These are phyloP conservation scores for Cetonia aurata DNA, from an alignment of 2,888 invertebrate genomes.

Conservation along the genomic window DNA sequence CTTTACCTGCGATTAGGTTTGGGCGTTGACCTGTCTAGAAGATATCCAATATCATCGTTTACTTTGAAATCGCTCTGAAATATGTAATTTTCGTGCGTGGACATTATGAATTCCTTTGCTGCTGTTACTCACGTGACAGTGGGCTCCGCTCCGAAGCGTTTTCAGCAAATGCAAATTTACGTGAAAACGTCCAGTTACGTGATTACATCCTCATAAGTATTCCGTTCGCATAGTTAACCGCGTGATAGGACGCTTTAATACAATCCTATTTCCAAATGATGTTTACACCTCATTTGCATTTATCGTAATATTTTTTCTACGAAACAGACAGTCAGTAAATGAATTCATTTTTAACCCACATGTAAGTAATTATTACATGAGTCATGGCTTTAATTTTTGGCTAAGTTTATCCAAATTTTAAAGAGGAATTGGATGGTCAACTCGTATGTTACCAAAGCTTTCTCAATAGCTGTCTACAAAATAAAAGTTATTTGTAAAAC, in stretches of 20 bases:
- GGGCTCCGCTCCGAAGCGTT: slow-evolving; percentile 9
- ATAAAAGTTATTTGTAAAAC: no score
- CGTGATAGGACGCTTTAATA: slow-evolving; percentile 6
- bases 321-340: no score
- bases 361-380: no score
- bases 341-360: no score
- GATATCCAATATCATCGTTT: neutral
- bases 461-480: no score
- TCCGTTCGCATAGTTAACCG: neutral
- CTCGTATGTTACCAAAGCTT: no score
- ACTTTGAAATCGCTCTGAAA: neutral
- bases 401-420: no score
- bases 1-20: slow-evolving; percentile 6
- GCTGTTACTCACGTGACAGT: slow-evolving; percentile 6
- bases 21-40: neutral
- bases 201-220: slow-evolving; percentile 3
- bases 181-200: slow-evolving; percentile 13
- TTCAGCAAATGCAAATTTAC: slow-evolving; percentile 19
- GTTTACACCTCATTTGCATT: neutral
- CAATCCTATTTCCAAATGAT: neutral
- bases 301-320: no score
- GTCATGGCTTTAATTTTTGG: no score
- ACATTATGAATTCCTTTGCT: neutral
- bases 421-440: no score
- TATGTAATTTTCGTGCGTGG: slow-evolving; percentile 1